Evolutionary conservation across 2,797 vertebrate species (phyloP), one percentile per base, ranked within the genome.

Genomic region (Sebastes trivittatus): DNA sequence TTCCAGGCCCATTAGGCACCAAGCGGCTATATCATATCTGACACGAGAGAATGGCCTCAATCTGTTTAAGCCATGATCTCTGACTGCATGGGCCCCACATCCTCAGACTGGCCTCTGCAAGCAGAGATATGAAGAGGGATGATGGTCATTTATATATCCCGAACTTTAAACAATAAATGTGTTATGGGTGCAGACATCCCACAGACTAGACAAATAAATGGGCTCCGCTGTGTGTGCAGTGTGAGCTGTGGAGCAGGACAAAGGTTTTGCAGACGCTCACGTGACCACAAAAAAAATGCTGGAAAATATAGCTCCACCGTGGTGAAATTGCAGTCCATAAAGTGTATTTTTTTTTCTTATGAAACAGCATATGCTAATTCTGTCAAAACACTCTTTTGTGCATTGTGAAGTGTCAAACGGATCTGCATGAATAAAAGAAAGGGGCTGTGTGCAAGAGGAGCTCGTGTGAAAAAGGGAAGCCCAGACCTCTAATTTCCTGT

Each of bases 401-500:
- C 63, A 79, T 84, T 84, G 66, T 81, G 16, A 83, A 76, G 75
- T 89, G 87, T 92, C 82, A 85, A 78, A 81, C 4, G 9, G 49
- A 78, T 74, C 68, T 78, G 59, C 85, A 54, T 89, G 87, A 80
- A 62, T 75, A 84, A 77, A 85, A 84, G 83, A 88, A 82, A 82
- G 81, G 49, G 65, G 30, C 76, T 88, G 68, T 89, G 79, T 89
- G 88, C 89, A 90, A 91, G 83, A 85, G 75, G 85, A 93, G 88
- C 89, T 83, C 71, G 88, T 94, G 94, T 91, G 88, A 95, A 95
- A 95, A 93, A 87, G 81, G 92, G 92, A 95, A 94, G 94, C 88
- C 86, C 88, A 93, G 88, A 93, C 93, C 88, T 92, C 93, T 90
- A 94, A 95, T 95, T 95, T 95, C 95, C 95, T 95, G 94, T 95